These are phyloP conservation scores for Torymus aiolomorphi DNA, from an alignment of 2,888 invertebrate species.

Conservation along the genomic window DNA sequence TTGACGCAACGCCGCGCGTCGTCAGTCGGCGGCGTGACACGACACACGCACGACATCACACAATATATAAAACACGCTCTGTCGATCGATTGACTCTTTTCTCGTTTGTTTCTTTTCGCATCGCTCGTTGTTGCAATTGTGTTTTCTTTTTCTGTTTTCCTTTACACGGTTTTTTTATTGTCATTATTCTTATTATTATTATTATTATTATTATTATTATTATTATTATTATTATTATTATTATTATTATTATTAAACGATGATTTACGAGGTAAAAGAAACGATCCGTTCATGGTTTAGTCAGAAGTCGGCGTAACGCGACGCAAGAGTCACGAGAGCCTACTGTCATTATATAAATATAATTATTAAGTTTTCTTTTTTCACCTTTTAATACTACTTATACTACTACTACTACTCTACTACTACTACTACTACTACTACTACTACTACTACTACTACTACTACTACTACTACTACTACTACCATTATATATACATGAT, in stretches of 20 bases:
- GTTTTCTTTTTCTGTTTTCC: slow-evolving; percentile 29
- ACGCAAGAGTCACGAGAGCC: slow-evolving; percentile 50
- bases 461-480: slow-evolving; percentile 43
- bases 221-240: too few species aligned
- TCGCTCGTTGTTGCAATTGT: slow-evolving; percentile 24
- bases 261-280: slow-evolving; percentile 28
- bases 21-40: not conserved
- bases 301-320: slow-evolving; percentile 43
- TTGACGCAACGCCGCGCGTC: not conserved
- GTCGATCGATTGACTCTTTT: slow-evolving; percentile 27
- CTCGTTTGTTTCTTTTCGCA: slow-evolving; percentile 32
- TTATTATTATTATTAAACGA: not conserved
- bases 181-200: too few species aligned
- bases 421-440: slow-evolving; percentile 47
- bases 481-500: slow-evolving; percentile 34
- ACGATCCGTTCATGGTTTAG: slow-evolving; percentile 40
- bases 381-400: slow-evolving; percentile 63
- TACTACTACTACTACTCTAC: slow-evolving; percentile 53
- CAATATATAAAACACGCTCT: too few species aligned
- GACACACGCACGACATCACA: not conserved
- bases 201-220: not conserved
- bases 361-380: slow-evolving; percentile 53
- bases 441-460: slow-evolving; percentile 52
- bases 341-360: slow-evolving; percentile 32
- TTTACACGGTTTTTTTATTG: not conserved